These are phyloP conservation scores for Trachythela sp. DNA, from an alignment of 64 coral and sea anemone genomes.

Conservation along the genomic window DNA sequence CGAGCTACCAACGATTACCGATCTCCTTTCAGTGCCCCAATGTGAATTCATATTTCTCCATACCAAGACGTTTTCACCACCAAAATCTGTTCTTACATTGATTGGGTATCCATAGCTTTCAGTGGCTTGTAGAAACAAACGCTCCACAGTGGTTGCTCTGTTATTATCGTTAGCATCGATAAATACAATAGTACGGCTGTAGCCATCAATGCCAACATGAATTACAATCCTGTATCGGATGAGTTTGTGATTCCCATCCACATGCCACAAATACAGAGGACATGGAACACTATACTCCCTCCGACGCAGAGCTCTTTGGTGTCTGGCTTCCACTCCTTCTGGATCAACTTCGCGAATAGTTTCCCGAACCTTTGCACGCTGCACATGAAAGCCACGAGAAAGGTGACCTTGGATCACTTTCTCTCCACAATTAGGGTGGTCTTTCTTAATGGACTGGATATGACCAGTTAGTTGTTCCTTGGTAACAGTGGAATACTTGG, in stretches of 20 bases:
- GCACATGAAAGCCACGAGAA: slow-evolving; percentile 27
- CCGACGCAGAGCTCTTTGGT: not conserved
- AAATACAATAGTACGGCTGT: slow-evolving; percentile 4
- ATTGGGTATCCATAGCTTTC: slow-evolving; percentile 2
- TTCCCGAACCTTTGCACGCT: slow-evolving; percentile 13
- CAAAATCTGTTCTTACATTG: slow-evolving; percentile 26
- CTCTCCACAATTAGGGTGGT: slow-evolving; percentile 36
- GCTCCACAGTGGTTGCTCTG: slow-evolving; percentile 17
- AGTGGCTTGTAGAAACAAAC: slow-evolving; percentile 10
- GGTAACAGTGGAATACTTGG: not conserved
- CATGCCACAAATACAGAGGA: slow-evolving; percentile 26
- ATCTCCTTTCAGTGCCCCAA: not conserved
- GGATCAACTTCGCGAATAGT: slow-evolving; percentile 21
- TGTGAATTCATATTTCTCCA: not conserved
- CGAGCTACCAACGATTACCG: not conserved
- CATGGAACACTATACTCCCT: slow-evolving; percentile 24
- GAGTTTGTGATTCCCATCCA: slow-evolving; percentile 35
- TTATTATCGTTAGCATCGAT: slow-evolving; percentile 19
- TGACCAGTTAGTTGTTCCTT: not conserved
- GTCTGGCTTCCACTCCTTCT: slow-evolving; percentile 11
- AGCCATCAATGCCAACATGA: slow-evolving; percentile 27
- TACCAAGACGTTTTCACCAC: slow-evolving; percentile 1
- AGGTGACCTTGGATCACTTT: slow-evolving; percentile 29
- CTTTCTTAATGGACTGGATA: slow-evolving; percentile 26
- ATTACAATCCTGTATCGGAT: slow-evolving; percentile 27